Base-by-base conservation (phyloP, 2,888 invertebrate species). In the Hemithea aestivaria region DNA sequence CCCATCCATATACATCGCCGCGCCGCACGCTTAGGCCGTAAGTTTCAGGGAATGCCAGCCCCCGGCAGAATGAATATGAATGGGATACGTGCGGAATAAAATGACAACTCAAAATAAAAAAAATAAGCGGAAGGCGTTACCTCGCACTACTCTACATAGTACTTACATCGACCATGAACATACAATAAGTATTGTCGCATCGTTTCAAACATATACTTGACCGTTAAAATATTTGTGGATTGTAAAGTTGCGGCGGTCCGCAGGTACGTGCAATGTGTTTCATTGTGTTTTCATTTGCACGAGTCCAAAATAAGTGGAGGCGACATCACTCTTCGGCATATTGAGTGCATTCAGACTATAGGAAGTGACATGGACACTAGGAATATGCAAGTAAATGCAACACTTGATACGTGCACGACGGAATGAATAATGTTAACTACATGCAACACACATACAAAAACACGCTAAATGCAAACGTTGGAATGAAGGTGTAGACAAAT, bases 71-170 rank as follows among this genome's bases (percentile, higher is more conserved):
- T 88, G 88, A 87, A 79, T 84, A 88, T 88, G 88, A 88, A 88
- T 85, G 87, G 88, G 88, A 87, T 83, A 85, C 87, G 87, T 87
- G 88, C 87, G 85, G 87, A 87, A 85, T 78, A 87, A 87, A 87
- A 87, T 84, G 87, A 84, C 76, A 85, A 85, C 77, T 80, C 77
- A 85, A 82, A 79, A 51, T 38, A 44, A 47, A 82, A 69, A 58
- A 63, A 69, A 80, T 73, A 87, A 87, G 83, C 85, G 67, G 62
- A 75, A 81, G 81, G 81, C 79, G 58, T 72, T 65, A 77, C 73
- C 67, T 77, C 70, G 68, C 71, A 77, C 85, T 85, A 85, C 80
- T 55, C 77, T 82, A 83, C 78, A 59, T 62, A 48, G 62, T 75
- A 82, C 83, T 82, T 77, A 82, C 78, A 73, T 56, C 49, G 56